Evolutionary conservation across 1,140 invertebrate genomes (phyloP).

Genomic region (Telenomus remus): DNA sequence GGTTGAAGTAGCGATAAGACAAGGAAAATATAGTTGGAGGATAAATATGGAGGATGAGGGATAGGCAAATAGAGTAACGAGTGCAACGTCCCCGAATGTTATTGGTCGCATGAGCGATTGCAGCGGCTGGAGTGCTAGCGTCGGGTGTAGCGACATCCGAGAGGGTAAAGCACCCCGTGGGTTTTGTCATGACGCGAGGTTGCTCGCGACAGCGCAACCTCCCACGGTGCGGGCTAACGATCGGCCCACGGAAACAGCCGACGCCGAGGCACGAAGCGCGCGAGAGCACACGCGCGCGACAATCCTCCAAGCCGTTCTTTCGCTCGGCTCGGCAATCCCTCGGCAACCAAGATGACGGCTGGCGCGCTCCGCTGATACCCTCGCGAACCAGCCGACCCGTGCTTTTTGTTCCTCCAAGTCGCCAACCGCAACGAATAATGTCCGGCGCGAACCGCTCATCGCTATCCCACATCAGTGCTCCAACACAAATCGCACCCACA

Average conservation of each 20-base stretch:
- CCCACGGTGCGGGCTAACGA: conserved; percentile 63
- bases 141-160: conserved; percentile 16
- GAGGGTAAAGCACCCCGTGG: conserved; percentile 27
- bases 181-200: conserved; percentile 20
- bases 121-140: not conserved
- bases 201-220: conserved; percentile 42
- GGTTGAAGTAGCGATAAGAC: not conserved
- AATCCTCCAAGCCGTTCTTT: conserved; percentile 27
- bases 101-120: conserved; percentile 20
- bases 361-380: conserved; percentile 8
- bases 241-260: conserved; percentile 69
- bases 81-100: conserved; percentile 26
- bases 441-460: conserved; percentile 21
- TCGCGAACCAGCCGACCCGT: not conserved
- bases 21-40: not conserved
- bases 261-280: conserved; percentile 42
- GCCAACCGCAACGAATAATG: conserved; percentile 14
- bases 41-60: not conserved
- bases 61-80: conserved; percentile 6
- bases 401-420: too few relatives aligned
- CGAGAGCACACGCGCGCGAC: conserved; percentile 30
- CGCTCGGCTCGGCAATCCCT: conserved; percentile 36
- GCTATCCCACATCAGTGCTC: conserved; percentile 20
- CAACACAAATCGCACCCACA: conserved; percentile 20
- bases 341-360: conserved; percentile 30